A percentile compares a stretch with the other conserved stretches of the same genome.
Evolutionary conservation across 2,797 vertebrate species (phyloP).

Genomic region (Malurus splendens): DNA sequence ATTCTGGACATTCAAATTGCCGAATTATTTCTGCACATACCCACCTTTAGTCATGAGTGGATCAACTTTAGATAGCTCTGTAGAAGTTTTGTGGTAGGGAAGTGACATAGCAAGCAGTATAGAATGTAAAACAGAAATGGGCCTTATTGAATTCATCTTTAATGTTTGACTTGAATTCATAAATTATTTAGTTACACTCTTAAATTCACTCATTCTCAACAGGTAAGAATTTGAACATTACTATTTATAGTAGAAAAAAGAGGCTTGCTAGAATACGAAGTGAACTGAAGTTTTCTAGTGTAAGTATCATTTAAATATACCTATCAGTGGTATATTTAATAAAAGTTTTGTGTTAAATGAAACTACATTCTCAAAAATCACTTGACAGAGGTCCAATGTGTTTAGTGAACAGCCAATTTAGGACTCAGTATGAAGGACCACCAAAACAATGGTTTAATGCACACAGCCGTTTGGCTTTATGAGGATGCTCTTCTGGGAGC

Average conservation of each 20-base stretch:
- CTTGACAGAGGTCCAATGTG: background rate
- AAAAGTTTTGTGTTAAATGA: background rate
- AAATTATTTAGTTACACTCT: background rate
- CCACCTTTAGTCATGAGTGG: background rate
- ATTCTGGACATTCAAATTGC: background rate
- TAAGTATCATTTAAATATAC: background rate
- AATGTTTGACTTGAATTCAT: background rate
- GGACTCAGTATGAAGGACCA: background rate
- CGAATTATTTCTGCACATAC: background rate
- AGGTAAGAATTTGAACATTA: background rate
- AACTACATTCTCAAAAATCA: background rate
- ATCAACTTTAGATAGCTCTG: background rate
- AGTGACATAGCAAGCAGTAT: background rate
- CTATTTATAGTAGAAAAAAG: background rate
- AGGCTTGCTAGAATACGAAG: background rate
- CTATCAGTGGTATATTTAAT: background rate
- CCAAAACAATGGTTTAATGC: background rate
- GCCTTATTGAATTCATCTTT: background rate
- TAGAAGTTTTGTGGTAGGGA: background rate
- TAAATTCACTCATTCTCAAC: background rate
- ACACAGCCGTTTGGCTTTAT: background rate
- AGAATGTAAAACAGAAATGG: background rate
- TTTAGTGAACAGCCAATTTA: background rate
- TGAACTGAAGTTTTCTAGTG: background rate
- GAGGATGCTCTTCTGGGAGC: background rate